Percentiles rank a stretch among this genome's conserved stretches.
These are phyloP conservation scores for Tholera decimalis DNA, from an alignment of 2,888 invertebrate genomes.

Conservation along the genomic window DNA sequence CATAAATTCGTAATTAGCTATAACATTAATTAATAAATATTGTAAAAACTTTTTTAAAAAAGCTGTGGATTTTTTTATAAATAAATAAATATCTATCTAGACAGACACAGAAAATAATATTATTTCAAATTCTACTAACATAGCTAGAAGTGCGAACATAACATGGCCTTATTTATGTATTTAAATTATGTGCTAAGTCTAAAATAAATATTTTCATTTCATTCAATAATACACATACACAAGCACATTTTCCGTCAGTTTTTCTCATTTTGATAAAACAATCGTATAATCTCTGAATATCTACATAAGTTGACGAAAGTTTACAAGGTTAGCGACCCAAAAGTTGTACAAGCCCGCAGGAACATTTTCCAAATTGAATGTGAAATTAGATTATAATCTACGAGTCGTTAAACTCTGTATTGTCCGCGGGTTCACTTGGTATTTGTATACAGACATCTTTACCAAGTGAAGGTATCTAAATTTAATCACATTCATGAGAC, in stretches of 20 bases:
- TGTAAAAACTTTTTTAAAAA: no score
- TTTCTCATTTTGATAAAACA: constrained; percentile 36
- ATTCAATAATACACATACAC: no score
- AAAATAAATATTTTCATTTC: no score
- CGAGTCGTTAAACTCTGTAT: constrained; percentile 28
- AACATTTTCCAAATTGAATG: constrained; percentile 60
- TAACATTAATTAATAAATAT: no score
- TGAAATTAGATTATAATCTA: constrained; percentile 59
- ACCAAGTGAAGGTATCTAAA: constrained; percentile 15
- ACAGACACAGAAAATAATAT: no score
- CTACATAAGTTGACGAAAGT: constrained; percentile 45
- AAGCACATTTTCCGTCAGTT: constrained; percentile 4
- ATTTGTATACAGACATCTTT: neutral
- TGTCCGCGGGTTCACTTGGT: constrained; percentile 36
- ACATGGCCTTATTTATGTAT: no score
- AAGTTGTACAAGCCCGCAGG: constrained; percentile 43
- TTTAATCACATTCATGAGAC: constrained; percentile 16
- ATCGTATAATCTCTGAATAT: constrained; percentile 27
- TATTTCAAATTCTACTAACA: no score
- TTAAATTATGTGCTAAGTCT: no score
- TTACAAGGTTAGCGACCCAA: constrained; percentile 38
- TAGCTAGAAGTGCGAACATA: no score
- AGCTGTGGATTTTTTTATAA: no score
- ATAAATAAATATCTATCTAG: no score
- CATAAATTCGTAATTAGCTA: no score